Base-by-base conservation (phyloP, 1,140 invertebrate genomes). In the Ceratina japonica region DNA sequence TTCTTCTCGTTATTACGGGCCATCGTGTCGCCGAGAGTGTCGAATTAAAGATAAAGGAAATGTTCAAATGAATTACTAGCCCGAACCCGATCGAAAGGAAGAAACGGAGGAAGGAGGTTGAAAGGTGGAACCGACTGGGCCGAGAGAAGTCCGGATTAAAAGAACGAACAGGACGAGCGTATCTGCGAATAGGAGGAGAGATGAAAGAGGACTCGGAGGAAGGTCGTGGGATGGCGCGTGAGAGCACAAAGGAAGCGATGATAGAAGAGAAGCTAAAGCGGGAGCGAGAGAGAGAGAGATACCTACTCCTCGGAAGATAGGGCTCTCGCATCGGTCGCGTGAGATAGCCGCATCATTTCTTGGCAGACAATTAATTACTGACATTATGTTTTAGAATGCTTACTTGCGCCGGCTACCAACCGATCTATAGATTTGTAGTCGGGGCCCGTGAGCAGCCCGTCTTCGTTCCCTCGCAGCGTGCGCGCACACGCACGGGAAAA, bases 341-440 rank as follows among this genome's bases (percentile, higher is more conserved):
- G 90, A 90, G 89, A 90, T 86, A 90, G 86, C 84, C 87, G 85
- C 90, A 91, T 91, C 88, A 87, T 88, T 90, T 84, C 86, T 90
- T 83, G 75, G 83, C 80, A 85, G 87, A 91, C 88, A 91, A 91
- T 91, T 91, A 90, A 91, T 91, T 90, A 90, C 89, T 85, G 85
- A 85, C 87, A 89, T 90, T 90, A 87, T 88, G 85, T 86, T 87
- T 89, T 87, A 87, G 87, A 87, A 88, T 89, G 87, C 86, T 87
- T 86, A 86, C 84, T 82, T 85, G 86, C 79, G 75, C 68, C 73
- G 80, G 77, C 85, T 85, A 87, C 86, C 82, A 85, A 81, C 85
- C 78, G 81, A 89, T 84, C 81, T 75, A 85, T 87, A 86, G 84
- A 87, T 89, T 89, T 89, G 85, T 88, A 68, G 84, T 76, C 59